These are phyloP conservation scores for Drosophila orena DNA, from an alignment of 1,140 invertebrate genomes.

Conservation along the genomic window DNA sequence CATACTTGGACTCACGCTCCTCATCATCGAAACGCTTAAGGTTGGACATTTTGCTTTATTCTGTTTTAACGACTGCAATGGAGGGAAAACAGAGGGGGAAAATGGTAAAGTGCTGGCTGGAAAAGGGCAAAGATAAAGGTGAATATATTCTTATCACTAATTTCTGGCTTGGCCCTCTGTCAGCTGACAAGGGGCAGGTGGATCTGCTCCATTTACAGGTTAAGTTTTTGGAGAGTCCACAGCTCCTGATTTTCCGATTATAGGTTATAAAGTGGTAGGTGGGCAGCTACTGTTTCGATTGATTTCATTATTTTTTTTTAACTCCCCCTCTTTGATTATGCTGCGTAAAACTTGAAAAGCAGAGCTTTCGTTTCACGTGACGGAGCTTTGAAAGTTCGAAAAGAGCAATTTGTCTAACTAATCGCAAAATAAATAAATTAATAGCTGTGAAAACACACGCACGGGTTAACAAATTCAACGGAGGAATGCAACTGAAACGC, in stretches of 20 bases:
- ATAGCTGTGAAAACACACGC: neutral
- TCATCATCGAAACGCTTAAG: conserved; percentile 92
- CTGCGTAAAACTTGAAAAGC: conserved; percentile 55
- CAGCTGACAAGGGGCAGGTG: conserved; percentile 44
- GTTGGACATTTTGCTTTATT: conserved; percentile 86
- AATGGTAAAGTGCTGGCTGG: conserved; percentile 16
- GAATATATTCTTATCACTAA: conserved; percentile 53
- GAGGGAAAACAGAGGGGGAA: neutral
- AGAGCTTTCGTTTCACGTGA: conserved; percentile 81
- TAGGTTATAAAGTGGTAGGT: conserved; percentile 1
- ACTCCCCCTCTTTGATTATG: conserved; percentile 40
- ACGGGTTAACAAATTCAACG: conserved; percentile 1
- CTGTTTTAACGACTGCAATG: conserved; percentile 59
- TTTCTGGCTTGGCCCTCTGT: conserved; percentile 36
- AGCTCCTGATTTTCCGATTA: neutral
- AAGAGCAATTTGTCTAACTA: conserved; percentile 19
- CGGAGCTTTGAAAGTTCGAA: conserved; percentile 79
- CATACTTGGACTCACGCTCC: conserved; percentile 95
- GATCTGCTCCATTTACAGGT: neutral
- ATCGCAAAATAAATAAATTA: conserved; percentile 30
- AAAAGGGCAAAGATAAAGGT: conserved; percentile 24
- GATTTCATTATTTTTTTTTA: conserved; percentile 36
- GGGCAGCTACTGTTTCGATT: conserved; percentile 8
- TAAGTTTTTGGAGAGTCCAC: neutral
- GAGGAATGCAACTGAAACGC: neutral